phyloP scores from a whole-genome alignment of 2,888 invertebrate genomes.

The Polymixis flavicincta region DNA sequence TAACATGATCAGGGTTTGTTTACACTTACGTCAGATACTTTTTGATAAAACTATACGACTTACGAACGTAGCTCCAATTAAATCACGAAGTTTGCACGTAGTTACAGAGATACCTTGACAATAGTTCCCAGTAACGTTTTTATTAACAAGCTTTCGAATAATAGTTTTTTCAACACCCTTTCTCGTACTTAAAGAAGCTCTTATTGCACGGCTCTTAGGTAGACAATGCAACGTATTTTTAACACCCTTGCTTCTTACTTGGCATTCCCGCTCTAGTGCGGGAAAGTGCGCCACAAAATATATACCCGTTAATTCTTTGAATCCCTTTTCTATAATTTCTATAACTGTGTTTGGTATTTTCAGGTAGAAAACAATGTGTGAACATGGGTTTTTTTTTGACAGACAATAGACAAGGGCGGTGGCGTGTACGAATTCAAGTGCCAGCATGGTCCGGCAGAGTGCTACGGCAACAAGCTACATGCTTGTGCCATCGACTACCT shows the following conservation, averaged over 20 bases:
- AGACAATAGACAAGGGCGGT: conserved; percentile 64
- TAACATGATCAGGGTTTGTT: background rate
- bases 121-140: background rate
- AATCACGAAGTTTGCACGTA: background rate
- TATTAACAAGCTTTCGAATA: background rate
- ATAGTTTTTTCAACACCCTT: background rate
- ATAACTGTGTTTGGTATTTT: background rate
- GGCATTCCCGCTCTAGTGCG: background rate
- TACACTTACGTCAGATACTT: background rate
- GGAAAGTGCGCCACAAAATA: background rate
- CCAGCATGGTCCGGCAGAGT: conserved; percentile 93
- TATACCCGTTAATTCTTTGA: background rate
- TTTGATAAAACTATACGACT: background rate
- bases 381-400: conserved; percentile 12
- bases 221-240: background rate
- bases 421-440: conserved; percentile 90
- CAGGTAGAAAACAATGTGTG: too few species aligned
- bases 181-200: background rate
- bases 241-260: background rate
- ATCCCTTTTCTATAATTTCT: background rate
- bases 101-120: background rate
- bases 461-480: conserved; percentile 94
- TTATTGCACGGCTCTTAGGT: background rate
- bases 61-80: background rate
- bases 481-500: conserved; percentile 91